Base-by-base conservation (phyloP, 2,888 invertebrate genomes). In the Stramonita haemastoma region DNA sequence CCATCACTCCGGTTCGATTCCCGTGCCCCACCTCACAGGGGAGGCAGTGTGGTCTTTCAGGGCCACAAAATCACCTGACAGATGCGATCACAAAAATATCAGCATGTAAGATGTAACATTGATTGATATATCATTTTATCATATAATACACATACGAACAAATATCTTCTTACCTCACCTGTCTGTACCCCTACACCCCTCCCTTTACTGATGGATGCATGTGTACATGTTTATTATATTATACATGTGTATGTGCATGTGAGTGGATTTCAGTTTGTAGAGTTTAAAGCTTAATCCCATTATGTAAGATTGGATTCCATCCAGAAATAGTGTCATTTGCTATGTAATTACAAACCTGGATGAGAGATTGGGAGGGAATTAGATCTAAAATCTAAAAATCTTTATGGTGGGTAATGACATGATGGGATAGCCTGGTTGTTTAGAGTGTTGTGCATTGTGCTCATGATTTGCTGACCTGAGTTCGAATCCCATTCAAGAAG, bases 1-100 rank as follows among this genome's bases (percentile, higher is more conserved):
- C 90, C 60, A 87, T 90, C 34, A n/a, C 84, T 32, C 90, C 90
- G 32, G 11, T 86, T 22, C 89, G 90, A 26, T 91, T 87, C 73
- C 17, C 56, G 60, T 90, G 19, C 90, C 89, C 19, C 17, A 66
- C 32, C 89, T 89, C 29, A 46, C 79, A 19, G 56, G 89, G n/a
- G 46, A 85, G 4, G 83, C 89, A 13, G 70, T 34, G 8, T 89
- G 90, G 46, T 26, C 29, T 13, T 89, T 91, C 70, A 29, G 86
- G 15, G 83, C 86, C 15, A 17, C 46, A 0, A 90, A 81, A 66
- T 85, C n/a, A 56, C 19, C 57, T 8, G 17, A n/a, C 85, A 34
- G 34, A n/a, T 91, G 91, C 81, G 84, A 79, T 26, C 60, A 57
- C 32, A 88, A 90, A 79, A 46, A 26, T n/a, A 56, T 90, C 22